phyloP scores from a whole-genome alignment of 2,888 invertebrate genomes.

The Aphodius sticticus region DNA sequence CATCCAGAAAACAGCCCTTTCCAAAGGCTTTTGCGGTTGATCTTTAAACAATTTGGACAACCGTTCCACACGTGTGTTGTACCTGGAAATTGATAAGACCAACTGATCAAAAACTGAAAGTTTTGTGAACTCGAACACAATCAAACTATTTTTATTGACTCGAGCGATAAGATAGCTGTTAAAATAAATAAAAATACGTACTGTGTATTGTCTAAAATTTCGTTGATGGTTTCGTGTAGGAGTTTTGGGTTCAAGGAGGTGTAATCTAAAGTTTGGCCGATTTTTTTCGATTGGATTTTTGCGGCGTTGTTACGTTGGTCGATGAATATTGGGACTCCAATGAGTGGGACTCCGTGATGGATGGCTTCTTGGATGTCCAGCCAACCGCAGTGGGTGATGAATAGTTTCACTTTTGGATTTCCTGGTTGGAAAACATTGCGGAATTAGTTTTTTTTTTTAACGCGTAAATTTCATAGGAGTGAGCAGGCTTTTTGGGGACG shows the following conservation, averaged over 20 bases:
- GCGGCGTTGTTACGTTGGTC: constrained; percentile 52
- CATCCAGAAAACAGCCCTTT: constrained; percentile 43
- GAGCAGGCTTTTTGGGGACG: neutral
- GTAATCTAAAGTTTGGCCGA: constrained; percentile 44
- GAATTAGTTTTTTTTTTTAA: neutral
- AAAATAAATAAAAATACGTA: constrained; percentile 35
- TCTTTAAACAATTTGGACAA: constrained; percentile 42
- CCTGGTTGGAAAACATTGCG: constrained; percentile 28
- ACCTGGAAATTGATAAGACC: constrained; percentile 38
- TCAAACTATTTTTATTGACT: neutral
- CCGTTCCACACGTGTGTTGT: constrained; percentile 39
- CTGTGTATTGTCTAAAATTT: constrained; percentile 46
- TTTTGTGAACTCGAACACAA: neutral
- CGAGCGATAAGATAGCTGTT: neutral
- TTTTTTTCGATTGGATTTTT: constrained; percentile 47
- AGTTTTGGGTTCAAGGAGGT: constrained; percentile 41
- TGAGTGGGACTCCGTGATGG: constrained; percentile 45
- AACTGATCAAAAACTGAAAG: neutral
- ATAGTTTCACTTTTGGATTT: constrained; percentile 45
- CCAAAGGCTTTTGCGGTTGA: constrained; percentile 40
- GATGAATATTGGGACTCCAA: constrained; percentile 51
- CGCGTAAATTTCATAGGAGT: neutral
- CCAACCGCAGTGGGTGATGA: constrained; percentile 49
- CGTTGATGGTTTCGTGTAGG: constrained; percentile 41
- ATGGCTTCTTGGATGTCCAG: constrained; percentile 48